phyloP scores from a whole-genome alignment of 2,888 invertebrate genomes.

The Melanotus villosus region DNA sequence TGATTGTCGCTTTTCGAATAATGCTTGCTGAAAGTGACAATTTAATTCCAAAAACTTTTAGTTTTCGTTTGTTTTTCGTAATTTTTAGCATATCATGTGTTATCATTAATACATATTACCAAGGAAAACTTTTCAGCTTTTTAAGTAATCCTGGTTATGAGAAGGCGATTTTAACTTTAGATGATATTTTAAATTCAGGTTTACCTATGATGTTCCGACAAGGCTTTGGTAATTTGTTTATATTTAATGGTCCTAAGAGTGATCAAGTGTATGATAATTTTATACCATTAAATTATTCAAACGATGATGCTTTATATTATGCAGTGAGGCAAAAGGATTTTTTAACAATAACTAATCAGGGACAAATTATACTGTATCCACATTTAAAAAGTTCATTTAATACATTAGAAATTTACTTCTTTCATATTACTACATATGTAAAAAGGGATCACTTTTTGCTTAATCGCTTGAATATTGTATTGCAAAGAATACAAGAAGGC shows the following conservation, averaged over 20 bases:
- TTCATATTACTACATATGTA: neutral
- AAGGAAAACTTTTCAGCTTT: constrained; percentile 29
- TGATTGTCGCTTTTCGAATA: neutral
- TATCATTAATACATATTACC: constrained; percentile 25
- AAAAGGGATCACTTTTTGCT: constrained; percentile 28
- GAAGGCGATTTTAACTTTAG: neutral
- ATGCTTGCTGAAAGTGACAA: neutral
- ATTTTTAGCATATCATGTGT: constrained; percentile 2
- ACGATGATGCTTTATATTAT: neutral
- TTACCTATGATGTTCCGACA: constrained; percentile 1
- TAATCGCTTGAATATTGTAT: constrained; percentile 8
- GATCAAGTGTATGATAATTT: constrained; percentile 12
- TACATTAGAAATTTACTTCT: constrained; percentile 9
- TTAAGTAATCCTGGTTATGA: constrained; percentile 32
- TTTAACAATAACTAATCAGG: constrained; percentile 14
- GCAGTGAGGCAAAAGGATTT: neutral
- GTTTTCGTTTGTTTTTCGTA: constrained; percentile 9
- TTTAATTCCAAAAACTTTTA: neutral
- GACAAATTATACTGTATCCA: constrained; percentile 13
- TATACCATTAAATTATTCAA: neutral
- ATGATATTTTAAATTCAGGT: constrained; percentile 29
- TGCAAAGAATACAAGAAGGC: constrained; percentile 12
- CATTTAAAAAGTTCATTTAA: constrained; percentile 16
- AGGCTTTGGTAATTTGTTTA: constrained; percentile 1
- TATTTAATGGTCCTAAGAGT: constrained; percentile 2